A percentile compares a stretch with the other conserved stretches of the same genome.
Conservation (phyloP, 2,888 invertebrate genomes). For the Philonicus albiceps region DNA sequence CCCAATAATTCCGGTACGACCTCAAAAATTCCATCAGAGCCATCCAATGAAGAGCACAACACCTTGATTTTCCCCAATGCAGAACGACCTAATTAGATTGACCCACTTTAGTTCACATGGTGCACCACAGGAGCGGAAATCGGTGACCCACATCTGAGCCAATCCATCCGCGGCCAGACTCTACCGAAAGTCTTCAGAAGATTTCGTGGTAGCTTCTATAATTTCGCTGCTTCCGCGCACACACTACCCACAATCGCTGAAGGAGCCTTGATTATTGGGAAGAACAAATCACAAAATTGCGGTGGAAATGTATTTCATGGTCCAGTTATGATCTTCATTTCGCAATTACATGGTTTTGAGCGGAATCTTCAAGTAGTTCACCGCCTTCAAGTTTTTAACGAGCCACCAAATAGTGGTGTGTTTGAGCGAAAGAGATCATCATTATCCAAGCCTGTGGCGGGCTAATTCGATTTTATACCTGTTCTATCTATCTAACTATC, state of each 20-base stretch:
- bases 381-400: constrained; percentile 26
- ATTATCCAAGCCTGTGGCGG: background rate
- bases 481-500: background rate
- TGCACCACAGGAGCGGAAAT: background rate
- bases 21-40: background rate
- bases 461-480: background rate
- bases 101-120: background rate
- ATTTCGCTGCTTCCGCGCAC: background rate
- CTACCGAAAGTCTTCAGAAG: background rate
- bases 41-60: background rate
- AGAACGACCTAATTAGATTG: background rate
- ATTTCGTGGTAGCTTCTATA: background rate
- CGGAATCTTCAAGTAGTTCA: constrained; percentile 26
- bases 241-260: background rate
- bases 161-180: background rate
- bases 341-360: background rate
- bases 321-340: constrained; percentile 33
- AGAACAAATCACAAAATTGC: constrained; percentile 34
- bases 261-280: constrained; percentile 6
- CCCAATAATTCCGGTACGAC: background rate
- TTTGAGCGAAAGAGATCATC: background rate
- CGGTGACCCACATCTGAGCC: background rate
- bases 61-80: background rate
- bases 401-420: constrained; percentile 13
- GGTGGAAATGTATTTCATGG: constrained; percentile 36